phyloP scores from a whole-genome alignment of 92 coral and sea anemone species.

The Zoanthus sociatus region DNA sequence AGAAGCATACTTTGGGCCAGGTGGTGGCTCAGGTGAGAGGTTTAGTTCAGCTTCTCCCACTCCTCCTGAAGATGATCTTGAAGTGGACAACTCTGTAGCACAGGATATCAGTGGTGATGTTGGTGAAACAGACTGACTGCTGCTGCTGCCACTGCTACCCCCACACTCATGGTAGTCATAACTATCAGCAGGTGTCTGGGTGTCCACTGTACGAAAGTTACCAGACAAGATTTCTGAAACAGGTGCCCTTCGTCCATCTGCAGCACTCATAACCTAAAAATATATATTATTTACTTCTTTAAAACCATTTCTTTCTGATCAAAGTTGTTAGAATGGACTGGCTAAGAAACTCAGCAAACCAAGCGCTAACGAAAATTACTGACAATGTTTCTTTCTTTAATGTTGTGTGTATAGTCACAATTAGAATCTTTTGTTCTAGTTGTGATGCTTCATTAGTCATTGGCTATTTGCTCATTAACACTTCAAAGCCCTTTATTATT shows the following conservation, averaged over 20 bases:
- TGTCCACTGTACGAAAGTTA: slow-evolving; percentile 80
- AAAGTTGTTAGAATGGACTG: too few relatives aligned
- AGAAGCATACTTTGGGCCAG: slow-evolving; percentile 88
- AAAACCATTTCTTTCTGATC: too few relatives aligned
- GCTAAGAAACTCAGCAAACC: too few relatives aligned
- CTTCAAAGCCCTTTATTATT: too few relatives aligned
- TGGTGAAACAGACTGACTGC: slow-evolving; percentile 91
- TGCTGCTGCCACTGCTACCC: slow-evolving; percentile 78
- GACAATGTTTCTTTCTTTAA: too few relatives aligned
- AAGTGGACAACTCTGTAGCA: slow-evolving; percentile 80
- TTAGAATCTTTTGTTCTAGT: too few relatives aligned
- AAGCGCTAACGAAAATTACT: too few relatives aligned
- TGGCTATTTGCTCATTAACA: too few relatives aligned
- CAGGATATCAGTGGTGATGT: slow-evolving; percentile 81
- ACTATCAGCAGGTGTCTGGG: slow-evolving; percentile 82
- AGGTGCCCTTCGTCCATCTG: slow-evolving; percentile 97
- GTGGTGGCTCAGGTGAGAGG: slow-evolving; percentile 81
- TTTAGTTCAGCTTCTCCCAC: slow-evolving; percentile 72
- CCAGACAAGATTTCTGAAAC: slow-evolving; percentile 67
- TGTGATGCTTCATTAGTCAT: too few relatives aligned
- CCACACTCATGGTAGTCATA: slow-evolving; percentile 77
- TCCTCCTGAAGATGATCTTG: slow-evolving; percentile 88
- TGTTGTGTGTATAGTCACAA: too few relatives aligned
- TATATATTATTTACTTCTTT: background rate
- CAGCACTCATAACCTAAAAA: slow-evolving; percentile 66